Evolutionary conservation across 2,888 invertebrate genomes (phyloP).

Genomic region (Artemia sinica): DNA sequence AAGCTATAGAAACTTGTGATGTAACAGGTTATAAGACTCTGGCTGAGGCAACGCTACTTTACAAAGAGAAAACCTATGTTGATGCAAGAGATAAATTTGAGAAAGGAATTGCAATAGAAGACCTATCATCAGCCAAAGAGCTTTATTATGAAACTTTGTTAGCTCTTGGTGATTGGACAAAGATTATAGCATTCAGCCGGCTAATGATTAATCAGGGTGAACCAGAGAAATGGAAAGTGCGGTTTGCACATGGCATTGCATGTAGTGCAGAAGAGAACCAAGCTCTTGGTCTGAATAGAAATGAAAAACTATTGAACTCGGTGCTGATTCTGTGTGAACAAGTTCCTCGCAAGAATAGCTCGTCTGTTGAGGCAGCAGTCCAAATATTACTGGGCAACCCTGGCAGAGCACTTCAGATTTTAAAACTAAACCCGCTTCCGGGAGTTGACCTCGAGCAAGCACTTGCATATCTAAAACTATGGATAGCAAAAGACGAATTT

Average conservation of each 20-base stretch:
- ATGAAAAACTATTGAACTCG: too few species aligned
- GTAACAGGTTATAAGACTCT: too few species aligned
- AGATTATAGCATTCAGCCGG: not conserved
- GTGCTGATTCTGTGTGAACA: not conserved
- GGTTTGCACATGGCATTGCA: too few species aligned
- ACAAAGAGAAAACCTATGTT: too few species aligned
- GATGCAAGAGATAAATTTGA: not conserved
- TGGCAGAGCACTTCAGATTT: not conserved
- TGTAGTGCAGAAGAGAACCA: too few species aligned
- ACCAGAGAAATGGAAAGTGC: too few species aligned
- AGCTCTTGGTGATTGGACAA: not conserved
- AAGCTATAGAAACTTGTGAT: not conserved
- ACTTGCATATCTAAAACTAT: not conserved
- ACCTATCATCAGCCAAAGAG: not conserved
- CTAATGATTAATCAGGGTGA: not conserved
- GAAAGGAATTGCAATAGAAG: not conserved
- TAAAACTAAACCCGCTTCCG: not conserved
- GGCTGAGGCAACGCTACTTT: too few species aligned
- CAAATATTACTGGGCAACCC: constrained; percentile 12
- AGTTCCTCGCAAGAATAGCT: not conserved
- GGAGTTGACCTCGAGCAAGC: not conserved
- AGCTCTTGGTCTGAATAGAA: too few species aligned
- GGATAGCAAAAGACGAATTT: not conserved
- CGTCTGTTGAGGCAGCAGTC: not conserved
- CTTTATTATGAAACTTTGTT: not conserved